Evolutionary conservation across 2,888 invertebrate species (phyloP).

Genomic region (Arge pagana): DNA sequence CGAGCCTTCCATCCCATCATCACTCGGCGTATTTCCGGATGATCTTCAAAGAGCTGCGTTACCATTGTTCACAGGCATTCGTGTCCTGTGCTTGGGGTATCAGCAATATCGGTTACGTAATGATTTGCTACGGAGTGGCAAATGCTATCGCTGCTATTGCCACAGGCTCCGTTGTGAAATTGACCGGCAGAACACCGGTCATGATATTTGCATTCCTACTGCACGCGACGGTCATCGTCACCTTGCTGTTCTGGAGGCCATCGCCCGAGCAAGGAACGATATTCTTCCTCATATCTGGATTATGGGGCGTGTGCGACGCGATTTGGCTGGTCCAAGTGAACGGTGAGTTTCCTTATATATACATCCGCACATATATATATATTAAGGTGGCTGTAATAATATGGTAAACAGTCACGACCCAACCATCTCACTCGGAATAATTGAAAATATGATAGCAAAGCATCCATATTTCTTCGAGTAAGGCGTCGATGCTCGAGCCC

Average conservation of each 20-base stretch:
- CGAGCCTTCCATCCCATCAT: too few species aligned
- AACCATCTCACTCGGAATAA: too few species aligned
- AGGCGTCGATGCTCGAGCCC: too few species aligned
- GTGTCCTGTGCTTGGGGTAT: slow-evolving; percentile 89
- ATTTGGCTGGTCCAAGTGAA: slow-evolving; percentile 92
- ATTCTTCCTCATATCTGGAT: slow-evolving; percentile 78
- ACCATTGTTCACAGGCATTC: slow-evolving; percentile 67
- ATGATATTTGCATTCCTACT: slow-evolving; percentile 74
- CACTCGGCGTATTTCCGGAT: too few species aligned
- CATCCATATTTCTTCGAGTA: too few species aligned
- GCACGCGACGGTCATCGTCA: slow-evolving; percentile 71
- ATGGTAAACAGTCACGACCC: too few species aligned
- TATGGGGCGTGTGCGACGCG: slow-evolving; percentile 90
- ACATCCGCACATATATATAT: too few species aligned
- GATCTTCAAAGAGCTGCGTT: not conserved
- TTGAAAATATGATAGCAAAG: too few species aligned
- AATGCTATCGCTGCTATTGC: slow-evolving; percentile 85
- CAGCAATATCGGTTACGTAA: slow-evolving; percentile 88
- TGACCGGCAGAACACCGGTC: slow-evolving; percentile 79
- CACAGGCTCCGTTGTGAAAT: slow-evolving; percentile 78
- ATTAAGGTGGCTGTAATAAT: too few species aligned
- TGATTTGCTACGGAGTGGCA: slow-evolving; percentile 90
- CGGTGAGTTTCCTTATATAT: too few species aligned
- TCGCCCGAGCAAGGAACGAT: slow-evolving; percentile 68
- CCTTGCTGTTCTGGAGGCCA: slow-evolving; percentile 75